phyloP scores from a whole-genome alignment of 2,797 vertebrate species.

The Cryptoprocta ferox region DNA sequence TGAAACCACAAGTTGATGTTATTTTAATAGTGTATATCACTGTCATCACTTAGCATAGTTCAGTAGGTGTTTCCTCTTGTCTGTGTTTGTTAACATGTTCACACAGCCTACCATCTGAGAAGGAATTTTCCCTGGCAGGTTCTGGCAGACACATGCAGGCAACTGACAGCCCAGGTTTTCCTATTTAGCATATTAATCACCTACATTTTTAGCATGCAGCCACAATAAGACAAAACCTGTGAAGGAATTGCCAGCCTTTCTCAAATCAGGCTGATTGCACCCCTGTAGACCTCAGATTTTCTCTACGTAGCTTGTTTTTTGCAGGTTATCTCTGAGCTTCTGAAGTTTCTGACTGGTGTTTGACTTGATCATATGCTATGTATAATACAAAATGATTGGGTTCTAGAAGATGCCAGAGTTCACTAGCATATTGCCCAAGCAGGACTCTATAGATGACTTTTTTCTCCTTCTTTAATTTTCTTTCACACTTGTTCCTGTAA shows the following conservation, averaged over 20 bases:
- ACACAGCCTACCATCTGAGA: background rate
- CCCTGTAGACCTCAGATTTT: background rate
- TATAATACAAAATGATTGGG: conserved; percentile 59
- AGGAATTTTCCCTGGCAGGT: conserved; percentile 58
- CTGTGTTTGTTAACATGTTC: conserved; percentile 6
- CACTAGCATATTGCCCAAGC: background rate
- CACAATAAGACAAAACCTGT: background rate
- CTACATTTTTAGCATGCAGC: background rate
- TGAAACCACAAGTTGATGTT: background rate
- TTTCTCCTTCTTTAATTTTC: background rate
- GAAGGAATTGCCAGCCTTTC: background rate
- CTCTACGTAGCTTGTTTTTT: conserved; percentile 24
- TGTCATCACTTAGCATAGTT: background rate
- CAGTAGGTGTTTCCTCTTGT: background rate
- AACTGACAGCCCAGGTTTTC: conserved; percentile 45
- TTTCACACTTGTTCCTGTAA: conserved; percentile 21
- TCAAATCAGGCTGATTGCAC: background rate
- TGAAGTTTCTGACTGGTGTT: conserved; percentile 45
- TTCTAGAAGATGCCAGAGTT: conserved; percentile 63
- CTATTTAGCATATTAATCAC: conserved; percentile 46
- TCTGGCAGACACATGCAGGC: conserved; percentile 29
- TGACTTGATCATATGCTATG: conserved; percentile 14
- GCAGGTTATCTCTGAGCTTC: background rate
- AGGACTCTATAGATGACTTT: conserved; percentile 12
- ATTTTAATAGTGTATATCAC: background rate